phyloP scores from a whole-genome alignment of 2,113 vertebrate species.

The Syrrhaptes paradoxus region DNA sequence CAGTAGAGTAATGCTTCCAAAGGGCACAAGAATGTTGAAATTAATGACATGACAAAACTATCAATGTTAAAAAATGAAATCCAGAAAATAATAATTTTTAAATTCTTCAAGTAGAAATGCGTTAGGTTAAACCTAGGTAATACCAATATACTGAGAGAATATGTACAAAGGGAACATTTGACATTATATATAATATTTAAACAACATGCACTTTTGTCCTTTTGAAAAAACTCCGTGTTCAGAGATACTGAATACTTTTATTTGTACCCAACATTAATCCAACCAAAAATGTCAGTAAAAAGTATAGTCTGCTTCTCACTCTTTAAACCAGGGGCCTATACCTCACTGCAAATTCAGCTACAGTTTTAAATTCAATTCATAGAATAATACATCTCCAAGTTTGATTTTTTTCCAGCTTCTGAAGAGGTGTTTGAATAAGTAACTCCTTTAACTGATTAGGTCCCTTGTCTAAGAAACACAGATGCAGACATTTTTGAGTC shows the following conservation, averaged over 20 bases:
- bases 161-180: not conserved
- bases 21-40: conserved; percentile 24
- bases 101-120: not conserved
- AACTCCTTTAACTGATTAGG: conserved; percentile 29
- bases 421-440: conserved; percentile 16
- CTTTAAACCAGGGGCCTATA: not conserved
- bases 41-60: not conserved
- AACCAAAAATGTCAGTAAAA: conserved; percentile 12
- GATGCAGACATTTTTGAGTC: not conserved
- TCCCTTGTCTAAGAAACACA: not conserved
- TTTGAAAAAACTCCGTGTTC: conserved; percentile 23
- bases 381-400: not conserved
- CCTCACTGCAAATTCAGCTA: not conserved
- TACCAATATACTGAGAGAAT: not conserved
- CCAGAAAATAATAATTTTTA: not conserved
- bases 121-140: not conserved
- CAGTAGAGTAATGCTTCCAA: conserved; percentile 10
- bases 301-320: not conserved
- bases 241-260: not conserved
- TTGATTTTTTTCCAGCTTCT: not conserved
- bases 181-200: not conserved
- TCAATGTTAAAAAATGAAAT: not conserved
- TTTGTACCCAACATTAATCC: not conserved
- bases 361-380: conserved; percentile 13
- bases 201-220: not conserved